These are phyloP conservation scores for Caenorhabditis wallacei DNA, from an alignment of 2,888 invertebrate genomes.

Conservation along the genomic window DNA sequence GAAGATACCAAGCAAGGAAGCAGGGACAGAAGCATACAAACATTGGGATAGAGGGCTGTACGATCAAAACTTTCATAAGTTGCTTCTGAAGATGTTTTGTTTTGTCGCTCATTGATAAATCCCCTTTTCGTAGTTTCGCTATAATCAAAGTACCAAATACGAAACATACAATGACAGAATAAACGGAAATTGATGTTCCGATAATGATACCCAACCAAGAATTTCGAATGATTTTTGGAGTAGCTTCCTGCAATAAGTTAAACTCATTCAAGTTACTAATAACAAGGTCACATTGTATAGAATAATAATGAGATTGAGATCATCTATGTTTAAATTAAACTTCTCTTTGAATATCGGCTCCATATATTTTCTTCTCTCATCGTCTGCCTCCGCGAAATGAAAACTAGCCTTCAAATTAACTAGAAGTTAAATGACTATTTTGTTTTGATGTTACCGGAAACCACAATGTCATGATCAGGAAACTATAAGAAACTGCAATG, in stretches of 20 bases:
- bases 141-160: constrained; percentile 18
- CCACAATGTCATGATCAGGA: constrained; percentile 6
- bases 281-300: background rate
- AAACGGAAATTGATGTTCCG: constrained; percentile 1
- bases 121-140: constrained; percentile 1
- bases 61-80: constrained; percentile 29
- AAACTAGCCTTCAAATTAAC: background rate
- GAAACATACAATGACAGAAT: constrained; percentile 17
- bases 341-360: background rate
- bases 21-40: constrained; percentile 25
- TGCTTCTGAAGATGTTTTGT: constrained; percentile 31
- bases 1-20: constrained; percentile 7
- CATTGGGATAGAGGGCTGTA: constrained; percentile 31
- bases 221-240: background rate
- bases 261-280: too few species aligned
- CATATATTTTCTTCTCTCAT: background rate
- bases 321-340: background rate
- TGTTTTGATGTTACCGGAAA: background rate
- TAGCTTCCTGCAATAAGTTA: constrained; percentile 26
- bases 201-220: constrained; percentile 3
- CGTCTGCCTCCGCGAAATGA: background rate
- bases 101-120: constrained; percentile 25
- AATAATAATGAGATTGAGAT: background rate
- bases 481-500: background rate
- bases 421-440: background rate